These are phyloP conservation scores for Zeugodacus cucurbitae DNA, from an alignment of 1,140 invertebrate genomes.

Conservation along the genomic window DNA sequence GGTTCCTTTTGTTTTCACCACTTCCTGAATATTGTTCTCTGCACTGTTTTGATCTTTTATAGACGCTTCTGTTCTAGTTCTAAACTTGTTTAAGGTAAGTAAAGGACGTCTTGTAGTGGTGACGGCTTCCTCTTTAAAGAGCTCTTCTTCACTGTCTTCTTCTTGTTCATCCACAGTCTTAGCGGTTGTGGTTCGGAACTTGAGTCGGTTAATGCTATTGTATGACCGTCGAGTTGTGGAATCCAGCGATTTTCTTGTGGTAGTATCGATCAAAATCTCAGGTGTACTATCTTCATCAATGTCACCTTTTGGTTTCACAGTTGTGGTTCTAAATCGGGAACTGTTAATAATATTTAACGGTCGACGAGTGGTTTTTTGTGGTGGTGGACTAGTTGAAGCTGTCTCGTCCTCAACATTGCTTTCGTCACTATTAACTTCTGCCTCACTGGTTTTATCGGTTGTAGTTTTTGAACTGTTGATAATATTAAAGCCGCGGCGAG, in stretches of 20 bases:
- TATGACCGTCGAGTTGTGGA: neutral
- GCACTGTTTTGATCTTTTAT: neutral
- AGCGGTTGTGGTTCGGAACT: neutral
- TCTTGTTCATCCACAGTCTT: neutral
- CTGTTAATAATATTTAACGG: neutral
- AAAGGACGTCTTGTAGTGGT: conserved; percentile 5
- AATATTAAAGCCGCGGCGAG: too few relatives aligned
- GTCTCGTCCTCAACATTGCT: neutral
- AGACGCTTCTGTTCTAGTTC: neutral
- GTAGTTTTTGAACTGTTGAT: neutral
- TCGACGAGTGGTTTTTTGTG: neutral
- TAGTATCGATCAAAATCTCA: neutral
- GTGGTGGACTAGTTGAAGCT: neutral
- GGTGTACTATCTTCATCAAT: neutral
- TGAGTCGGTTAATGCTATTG: neutral
- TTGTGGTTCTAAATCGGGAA: neutral
- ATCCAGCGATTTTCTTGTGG: neutral
- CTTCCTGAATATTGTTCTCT: neutral
- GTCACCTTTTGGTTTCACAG: neutral
- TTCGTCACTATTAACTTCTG: neutral
- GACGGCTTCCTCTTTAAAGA: neutral
- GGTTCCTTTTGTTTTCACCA: neutral
- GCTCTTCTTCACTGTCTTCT: neutral
- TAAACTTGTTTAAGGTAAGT: neutral
- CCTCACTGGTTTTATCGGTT: neutral